These are phyloP conservation scores for Ennomos erosarius DNA, from an alignment of 2,888 invertebrate species.

Conservation along the genomic window DNA sequence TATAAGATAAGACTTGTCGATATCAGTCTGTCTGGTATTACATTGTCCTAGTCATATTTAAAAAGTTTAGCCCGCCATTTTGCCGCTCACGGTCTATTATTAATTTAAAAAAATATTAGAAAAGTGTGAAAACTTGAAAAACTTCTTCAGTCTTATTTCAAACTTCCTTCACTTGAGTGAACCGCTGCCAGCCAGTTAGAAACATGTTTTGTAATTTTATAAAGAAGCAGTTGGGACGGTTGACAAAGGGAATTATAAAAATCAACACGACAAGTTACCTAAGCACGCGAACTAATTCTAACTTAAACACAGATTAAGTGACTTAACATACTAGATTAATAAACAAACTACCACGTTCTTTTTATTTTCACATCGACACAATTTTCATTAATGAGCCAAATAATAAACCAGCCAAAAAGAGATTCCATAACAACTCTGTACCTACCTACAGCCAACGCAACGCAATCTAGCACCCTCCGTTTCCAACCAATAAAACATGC, in stretches of 20 bases:
- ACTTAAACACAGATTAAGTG: conserved; percentile 36
- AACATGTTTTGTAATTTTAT: conserved; percentile 27
- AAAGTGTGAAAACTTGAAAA: conserved; percentile 74
- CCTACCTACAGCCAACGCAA: conserved; percentile 1
- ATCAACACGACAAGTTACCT: conserved; percentile 22
- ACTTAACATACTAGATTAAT: conserved; percentile 29
- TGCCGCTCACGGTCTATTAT: conserved; percentile 46
- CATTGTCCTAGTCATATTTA: conserved; percentile 50
- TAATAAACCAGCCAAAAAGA: conserved; percentile 4
- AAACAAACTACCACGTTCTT: conserved; percentile 27
- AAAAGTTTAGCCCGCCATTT: conserved; percentile 43
- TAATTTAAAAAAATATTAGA: conserved; percentile 68
- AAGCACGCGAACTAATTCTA: conserved; percentile 32
- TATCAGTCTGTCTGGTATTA: conserved; percentile 64
- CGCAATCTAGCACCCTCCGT: conserved; percentile 17
- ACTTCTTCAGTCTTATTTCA: conserved; percentile 76
- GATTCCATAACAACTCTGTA: conserved; percentile 8
- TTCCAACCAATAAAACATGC: conserved; percentile 1
- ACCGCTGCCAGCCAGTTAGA: conserved; percentile 31
- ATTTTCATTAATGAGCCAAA: conserved; percentile 5
- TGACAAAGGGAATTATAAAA: conserved; percentile 30
- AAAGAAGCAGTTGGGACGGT: conserved; percentile 35
- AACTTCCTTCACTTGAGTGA: conserved; percentile 59
- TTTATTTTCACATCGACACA: conserved; percentile 4
- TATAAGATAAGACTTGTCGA: conserved; percentile 52